Evolutionary conservation across 1,140 invertebrate genomes (phyloP).

Genomic region (Neodiprion pinetum): DNA sequence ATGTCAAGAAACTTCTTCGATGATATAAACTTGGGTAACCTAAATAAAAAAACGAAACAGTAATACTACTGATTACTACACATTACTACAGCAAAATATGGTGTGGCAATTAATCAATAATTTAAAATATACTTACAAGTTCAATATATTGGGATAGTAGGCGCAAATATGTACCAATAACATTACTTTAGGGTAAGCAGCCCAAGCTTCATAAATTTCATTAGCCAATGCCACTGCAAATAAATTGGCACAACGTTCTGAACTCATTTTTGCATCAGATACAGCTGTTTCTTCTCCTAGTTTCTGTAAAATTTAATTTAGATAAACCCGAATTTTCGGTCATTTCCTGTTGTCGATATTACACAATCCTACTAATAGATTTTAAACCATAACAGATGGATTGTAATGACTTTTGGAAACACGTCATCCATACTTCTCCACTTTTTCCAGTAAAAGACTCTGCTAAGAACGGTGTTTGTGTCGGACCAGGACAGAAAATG

Average conservation of each 20-base stretch:
- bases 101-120: conserved; percentile 19
- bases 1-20: conserved; percentile 45
- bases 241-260: conserved; percentile 76
- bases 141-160: conserved; percentile 71
- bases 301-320: conserved; percentile 57
- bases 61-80: background rate
- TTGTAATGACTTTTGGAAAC: background rate
- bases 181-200: conserved; percentile 70
- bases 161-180: conserved; percentile 68
- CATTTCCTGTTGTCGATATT: background rate
- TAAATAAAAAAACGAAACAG: background rate
- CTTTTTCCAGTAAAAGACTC: conserved; percentile 73
- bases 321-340: background rate
- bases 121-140: conserved; percentile 59
- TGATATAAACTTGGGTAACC: conserved; percentile 51
- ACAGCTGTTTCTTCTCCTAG: conserved; percentile 62
- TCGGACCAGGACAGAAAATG: conserved; percentile 80
- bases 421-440: conserved; percentile 62
- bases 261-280: conserved; percentile 69
- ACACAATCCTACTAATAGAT: background rate
- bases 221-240: conserved; percentile 80
- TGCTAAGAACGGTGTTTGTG: conserved; percentile 75
- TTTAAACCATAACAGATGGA: background rate
- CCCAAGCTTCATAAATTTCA: conserved; percentile 79
- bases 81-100: background rate